These are phyloP conservation scores for Zoroaster sp. DNA, from an alignment of 53 echinoderm and acorn worm species.

Conservation along the genomic window DNA sequence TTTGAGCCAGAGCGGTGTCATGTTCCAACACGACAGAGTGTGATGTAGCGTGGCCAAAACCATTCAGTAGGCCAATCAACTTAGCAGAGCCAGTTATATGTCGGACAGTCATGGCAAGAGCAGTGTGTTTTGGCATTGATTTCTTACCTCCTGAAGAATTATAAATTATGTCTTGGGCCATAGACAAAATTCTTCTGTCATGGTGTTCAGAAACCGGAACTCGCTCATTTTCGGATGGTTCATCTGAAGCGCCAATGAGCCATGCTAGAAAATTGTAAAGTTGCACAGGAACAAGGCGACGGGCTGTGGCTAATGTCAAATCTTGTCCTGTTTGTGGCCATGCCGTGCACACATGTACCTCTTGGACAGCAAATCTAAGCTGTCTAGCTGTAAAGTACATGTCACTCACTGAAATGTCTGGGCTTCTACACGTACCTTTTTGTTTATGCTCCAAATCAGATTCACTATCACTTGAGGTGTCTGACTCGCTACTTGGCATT, in stretches of 20 bases:
- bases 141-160: conserved; percentile 68
- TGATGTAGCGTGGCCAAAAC: conserved; percentile 53
- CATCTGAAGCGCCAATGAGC: conserved; percentile 47
- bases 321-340: not conserved
- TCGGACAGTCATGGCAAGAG: conserved; percentile 65
- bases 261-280: conserved; percentile 75
- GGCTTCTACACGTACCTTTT: not conserved
- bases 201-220: conserved; percentile 18
- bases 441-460: too few relatives aligned
- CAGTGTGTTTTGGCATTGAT: conserved; percentile 64
- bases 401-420: not conserved
- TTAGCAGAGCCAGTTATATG: conserved; percentile 65
- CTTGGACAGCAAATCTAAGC: not conserved
- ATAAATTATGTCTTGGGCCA: conserved; percentile 77
- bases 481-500: too few relatives aligned
- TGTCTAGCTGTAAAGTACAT: not conserved
- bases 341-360: not conserved
- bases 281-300: not conserved
- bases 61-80: conserved; percentile 71
- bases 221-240: conserved; percentile 13
- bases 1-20: conserved; percentile 61
- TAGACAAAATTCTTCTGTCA: conserved; percentile 48
- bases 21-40: conserved; percentile 70
- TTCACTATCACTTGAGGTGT: too few relatives aligned
- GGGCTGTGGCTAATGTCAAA: not conserved